A percentile compares a stretch with the other conserved stretches of the same genome.
These are phyloP conservation scores for Heterodera carotae DNA, from an alignment of 1,140 invertebrate species.

Conservation along the genomic window DNA sequence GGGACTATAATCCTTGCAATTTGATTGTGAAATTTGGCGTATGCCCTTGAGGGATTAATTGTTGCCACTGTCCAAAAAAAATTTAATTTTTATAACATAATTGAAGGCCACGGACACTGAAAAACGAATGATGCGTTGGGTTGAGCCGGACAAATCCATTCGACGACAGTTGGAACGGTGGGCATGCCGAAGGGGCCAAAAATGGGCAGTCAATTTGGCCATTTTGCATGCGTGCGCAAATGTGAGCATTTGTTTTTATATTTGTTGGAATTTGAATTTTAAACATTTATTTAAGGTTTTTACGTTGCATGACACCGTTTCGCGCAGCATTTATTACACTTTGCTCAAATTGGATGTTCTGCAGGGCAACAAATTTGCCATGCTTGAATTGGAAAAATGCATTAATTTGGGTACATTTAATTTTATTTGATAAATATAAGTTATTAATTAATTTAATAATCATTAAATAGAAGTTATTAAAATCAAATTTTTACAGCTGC, in stretches of 20 bases:
- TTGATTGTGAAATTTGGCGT: too few species aligned
- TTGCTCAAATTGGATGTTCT: constrained; percentile 56
- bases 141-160: constrained; percentile 57
- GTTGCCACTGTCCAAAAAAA: neutral
- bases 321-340: constrained; percentile 49
- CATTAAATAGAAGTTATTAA: neutral
- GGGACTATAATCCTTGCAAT: too few species aligned
- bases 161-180: constrained; percentile 57
- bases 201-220: constrained; percentile 54
- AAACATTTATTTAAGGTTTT: constrained; percentile 35
- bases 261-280: neutral
- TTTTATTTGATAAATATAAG: constrained; percentile 37
- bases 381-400: constrained; percentile 36
- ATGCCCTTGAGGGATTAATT: too few species aligned
- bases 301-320: constrained; percentile 43
- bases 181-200: constrained; percentile 52
- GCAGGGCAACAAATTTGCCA: constrained; percentile 38
- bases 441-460: constrained; percentile 12
- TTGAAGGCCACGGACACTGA: constrained; percentile 50
- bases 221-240: constrained; percentile 62
- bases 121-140: constrained; percentile 53
- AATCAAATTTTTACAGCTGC: constrained; percentile 40
- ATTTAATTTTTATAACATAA: neutral
- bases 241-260: constrained; percentile 42
- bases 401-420: constrained; percentile 32